phyloP scores from a whole-genome alignment of 2,888 invertebrate species.

The Parnassius orleans region DNA sequence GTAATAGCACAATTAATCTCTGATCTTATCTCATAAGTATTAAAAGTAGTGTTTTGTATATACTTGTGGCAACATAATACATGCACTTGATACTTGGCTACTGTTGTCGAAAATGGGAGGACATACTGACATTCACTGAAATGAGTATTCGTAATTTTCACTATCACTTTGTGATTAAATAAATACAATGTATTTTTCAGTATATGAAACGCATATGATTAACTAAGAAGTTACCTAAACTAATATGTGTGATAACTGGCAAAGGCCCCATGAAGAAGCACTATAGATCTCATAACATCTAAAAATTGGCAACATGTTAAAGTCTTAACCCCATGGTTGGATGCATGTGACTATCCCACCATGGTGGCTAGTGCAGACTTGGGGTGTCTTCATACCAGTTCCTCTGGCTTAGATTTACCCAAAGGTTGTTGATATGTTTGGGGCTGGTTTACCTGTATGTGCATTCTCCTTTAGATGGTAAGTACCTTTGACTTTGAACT shows the following conservation, averaged over 20 bases:
- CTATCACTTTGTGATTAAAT: too few relatives aligned
- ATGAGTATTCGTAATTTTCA: too few relatives aligned
- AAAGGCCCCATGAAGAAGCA: slow-evolving; percentile 95
- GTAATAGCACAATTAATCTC: too few relatives aligned
- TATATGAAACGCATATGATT: slow-evolving; percentile 84
- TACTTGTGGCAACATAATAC: too few relatives aligned
- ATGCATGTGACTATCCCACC: slow-evolving; percentile 93
- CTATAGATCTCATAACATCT: slow-evolving; percentile 85
- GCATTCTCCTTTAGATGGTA: slow-evolving; percentile 95
- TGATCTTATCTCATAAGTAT: too few relatives aligned
- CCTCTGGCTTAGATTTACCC: slow-evolving; percentile 97
- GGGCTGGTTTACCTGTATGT: slow-evolving; percentile 95
- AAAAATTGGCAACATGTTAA: slow-evolving; percentile 86
- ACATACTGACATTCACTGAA: too few relatives aligned
- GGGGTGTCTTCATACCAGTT: slow-evolving; percentile 98
- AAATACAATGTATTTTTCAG: slow-evolving; percentile 55
- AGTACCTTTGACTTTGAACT: slow-evolving; percentile 32
- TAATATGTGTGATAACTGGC: slow-evolving; percentile 98
- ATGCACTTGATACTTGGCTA: too few relatives aligned
- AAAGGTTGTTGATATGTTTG: slow-evolving; percentile 99
- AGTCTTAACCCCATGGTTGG: slow-evolving; percentile 95
- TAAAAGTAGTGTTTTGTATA: too few relatives aligned
- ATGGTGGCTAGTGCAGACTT: slow-evolving; percentile 96
- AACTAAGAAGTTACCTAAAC: slow-evolving; percentile 82
- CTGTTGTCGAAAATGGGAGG: too few relatives aligned